phyloP scores from a whole-genome alignment of 1,140 invertebrate species.

The Mercenaria mercenaria region DNA sequence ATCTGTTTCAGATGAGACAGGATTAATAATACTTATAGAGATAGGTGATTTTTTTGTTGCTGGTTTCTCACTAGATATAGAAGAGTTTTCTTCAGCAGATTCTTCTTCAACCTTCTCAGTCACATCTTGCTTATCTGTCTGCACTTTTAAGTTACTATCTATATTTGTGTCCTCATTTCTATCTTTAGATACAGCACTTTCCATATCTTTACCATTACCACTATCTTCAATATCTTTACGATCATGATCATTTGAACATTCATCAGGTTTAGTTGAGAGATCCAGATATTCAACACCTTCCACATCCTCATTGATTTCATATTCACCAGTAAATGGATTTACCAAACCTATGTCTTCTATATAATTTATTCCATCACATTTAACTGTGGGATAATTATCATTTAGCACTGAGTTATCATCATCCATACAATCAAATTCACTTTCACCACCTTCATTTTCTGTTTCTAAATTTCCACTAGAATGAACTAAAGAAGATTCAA shows the following conservation, averaged over 20 bases:
- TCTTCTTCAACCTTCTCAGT: no score
- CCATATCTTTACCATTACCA: neutral
- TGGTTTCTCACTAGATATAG: no score
- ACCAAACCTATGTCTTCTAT: constrained; percentile 48
- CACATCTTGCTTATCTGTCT: no score
- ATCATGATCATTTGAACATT: neutral
- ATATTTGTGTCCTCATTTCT: neutral
- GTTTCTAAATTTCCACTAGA: neutral
- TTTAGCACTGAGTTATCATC: neutral
- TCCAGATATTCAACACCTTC: constrained; percentile 3
- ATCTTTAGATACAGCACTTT: neutral
- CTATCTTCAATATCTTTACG: neutral
- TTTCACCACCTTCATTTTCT: neutral
- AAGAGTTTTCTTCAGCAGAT: no score
- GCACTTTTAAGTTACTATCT: neutral
- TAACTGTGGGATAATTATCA: neutral
- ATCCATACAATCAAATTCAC: neutral
- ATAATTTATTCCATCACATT: constrained; percentile 7
- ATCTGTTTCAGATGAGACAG: no score
- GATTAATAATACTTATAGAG: no score
- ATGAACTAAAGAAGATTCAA: neutral
- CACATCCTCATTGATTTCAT: neutral
- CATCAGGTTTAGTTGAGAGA: neutral
- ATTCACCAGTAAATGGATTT: constrained; percentile 59
- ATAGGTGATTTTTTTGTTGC: no score